phyloP scores from a whole-genome alignment of 2,113 vertebrate species.

The Campylorhamphus procurvoides region DNA sequence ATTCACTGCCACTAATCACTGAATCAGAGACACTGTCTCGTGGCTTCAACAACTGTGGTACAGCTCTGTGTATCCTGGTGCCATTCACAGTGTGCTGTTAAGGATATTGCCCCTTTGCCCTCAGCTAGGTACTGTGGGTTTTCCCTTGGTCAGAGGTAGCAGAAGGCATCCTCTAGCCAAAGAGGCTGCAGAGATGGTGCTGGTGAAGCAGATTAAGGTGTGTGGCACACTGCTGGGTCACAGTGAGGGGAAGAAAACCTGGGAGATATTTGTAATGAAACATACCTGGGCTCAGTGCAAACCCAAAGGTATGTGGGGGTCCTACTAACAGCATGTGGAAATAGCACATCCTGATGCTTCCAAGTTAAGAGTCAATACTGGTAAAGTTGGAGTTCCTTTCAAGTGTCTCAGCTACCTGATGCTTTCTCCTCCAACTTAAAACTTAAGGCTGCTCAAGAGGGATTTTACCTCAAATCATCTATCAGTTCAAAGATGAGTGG shows the following conservation, averaged over 20 bases:
- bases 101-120: neutral
- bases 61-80: neutral
- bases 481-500: neutral
- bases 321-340: neutral
- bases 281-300: neutral
- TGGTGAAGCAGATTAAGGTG: neutral
- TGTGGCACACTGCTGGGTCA: fast-evolving
- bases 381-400: neutral
- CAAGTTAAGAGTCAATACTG: no score
- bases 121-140: neutral
- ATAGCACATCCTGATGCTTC: neutral
- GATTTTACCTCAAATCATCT: neutral
- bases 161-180: neutral
- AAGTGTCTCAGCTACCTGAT: neutral
- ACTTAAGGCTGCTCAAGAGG: neutral
- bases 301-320: fast-evolving
- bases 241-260: fast-evolving
- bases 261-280: neutral
- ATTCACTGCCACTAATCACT: neutral
- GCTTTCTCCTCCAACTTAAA: neutral
- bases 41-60: neutral
- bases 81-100: fast-evolving
- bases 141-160: neutral
- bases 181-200: neutral
- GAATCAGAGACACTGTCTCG: neutral